These are phyloP conservation scores for Panthera uncia DNA, from an alignment of 2,113 vertebrate genomes.

Conservation along the genomic window DNA sequence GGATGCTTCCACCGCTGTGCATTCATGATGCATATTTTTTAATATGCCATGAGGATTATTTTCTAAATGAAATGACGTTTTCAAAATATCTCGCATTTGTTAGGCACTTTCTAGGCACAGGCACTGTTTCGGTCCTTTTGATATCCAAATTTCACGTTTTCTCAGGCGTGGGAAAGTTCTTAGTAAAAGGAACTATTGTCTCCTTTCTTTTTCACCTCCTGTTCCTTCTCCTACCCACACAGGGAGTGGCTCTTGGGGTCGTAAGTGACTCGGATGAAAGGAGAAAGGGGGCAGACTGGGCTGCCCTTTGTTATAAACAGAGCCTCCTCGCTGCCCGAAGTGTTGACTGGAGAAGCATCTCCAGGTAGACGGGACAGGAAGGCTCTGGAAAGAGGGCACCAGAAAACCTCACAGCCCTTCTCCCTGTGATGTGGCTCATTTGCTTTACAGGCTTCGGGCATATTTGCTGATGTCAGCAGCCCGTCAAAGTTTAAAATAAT, in stretches of 20 bases:
- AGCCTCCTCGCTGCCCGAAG: neutral
- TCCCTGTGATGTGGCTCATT: conserved; percentile 62
- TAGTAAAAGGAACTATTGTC: conserved; percentile 33
- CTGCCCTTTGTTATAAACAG: conserved; percentile 25
- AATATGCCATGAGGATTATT: neutral
- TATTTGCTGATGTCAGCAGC: conserved; percentile 71
- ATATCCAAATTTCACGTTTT: neutral
- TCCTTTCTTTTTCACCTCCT: neutral
- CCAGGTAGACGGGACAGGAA: conserved; percentile 41
- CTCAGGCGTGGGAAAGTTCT: neutral
- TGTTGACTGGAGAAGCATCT: neutral
- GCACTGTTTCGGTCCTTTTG: neutral
- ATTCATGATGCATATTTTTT: no score
- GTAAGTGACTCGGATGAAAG: conserved; percentile 38
- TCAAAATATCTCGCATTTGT: neutral
- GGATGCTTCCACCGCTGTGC: neutral
- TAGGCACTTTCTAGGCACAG: neutral
- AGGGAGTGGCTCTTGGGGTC: conserved; percentile 24
- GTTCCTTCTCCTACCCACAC: neutral
- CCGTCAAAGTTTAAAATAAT: conserved; percentile 69
- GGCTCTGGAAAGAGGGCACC: conserved; percentile 31
- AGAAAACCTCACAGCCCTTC: conserved; percentile 49
- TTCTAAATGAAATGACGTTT: neutral
- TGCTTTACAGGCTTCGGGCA: conserved; percentile 74
- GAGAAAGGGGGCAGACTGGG: neutral